Base-by-base conservation (phyloP, 2,888 invertebrate species). In the Pimpla rufipes region DNA sequence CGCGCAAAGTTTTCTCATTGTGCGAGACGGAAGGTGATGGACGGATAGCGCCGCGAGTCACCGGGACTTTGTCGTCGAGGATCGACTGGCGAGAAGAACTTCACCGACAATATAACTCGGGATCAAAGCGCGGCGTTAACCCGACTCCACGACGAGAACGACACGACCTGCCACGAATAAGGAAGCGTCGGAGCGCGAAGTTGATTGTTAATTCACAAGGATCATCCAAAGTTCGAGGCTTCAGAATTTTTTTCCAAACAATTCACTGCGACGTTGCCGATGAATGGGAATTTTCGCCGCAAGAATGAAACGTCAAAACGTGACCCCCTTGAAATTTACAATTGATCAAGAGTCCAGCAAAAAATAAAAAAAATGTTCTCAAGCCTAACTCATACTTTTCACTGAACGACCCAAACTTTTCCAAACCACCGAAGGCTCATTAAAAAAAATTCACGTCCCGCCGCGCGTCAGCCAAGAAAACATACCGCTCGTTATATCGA, bases 151-250 rank as follows among this genome's bases (percentile, higher is more conserved):
- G 23, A 55, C 5, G 23, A 55, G 55, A 13, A 23, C 11, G 21
- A 23, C 23, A 55, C 21, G 23, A 55, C 13, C 13, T 6, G 23
- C 23, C 2, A 10, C 23, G 13, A 8, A n/a, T n/a, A n/a, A 29
- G 16, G 62, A 64, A n/a, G 37, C 8, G 67, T 35, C 11, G 13
- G 35, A 23, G 52, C 70, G 50, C 18, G 23, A 40, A 37, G 50
- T 62, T 57, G 45, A 73, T 71, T 57, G 66, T 57, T 23, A 73
- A 79, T 57, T 71, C 71, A 55, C 57, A 8, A 55, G 47, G 42
- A 35, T 47, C 35, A 71, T 66, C 57, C 42, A 64, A 73, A 13
- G 21, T 55, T 50, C n/a, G 11, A 45, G 3, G 11, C 2, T 47
- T n/a, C n/a, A n/a, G 6, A n/a, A 47, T 47, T 37, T 78, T 70